Conservation (phyloP, 92 coral and sea anemone species). For the Parazoanthus swiftii region DNA sequence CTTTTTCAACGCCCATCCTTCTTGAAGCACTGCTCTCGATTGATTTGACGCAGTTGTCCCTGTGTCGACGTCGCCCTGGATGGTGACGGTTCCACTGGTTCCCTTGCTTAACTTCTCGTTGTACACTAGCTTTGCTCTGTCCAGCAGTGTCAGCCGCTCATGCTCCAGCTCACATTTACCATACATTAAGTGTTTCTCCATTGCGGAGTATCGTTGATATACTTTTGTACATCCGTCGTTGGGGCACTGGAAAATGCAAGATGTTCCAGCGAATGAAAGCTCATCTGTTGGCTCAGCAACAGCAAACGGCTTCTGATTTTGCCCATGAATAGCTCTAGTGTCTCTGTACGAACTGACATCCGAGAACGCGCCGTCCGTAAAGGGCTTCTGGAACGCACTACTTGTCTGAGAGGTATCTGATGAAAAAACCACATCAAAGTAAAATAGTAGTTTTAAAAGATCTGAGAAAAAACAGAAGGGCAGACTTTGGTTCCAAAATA, state of each 20-base stretch:
- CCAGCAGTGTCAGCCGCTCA: conserved; percentile 24
- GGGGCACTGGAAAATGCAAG: conserved; percentile 22
- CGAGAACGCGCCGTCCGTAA: conserved; percentile 21
- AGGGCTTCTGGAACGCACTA: conserved; percentile 10
- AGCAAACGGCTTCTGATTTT: too few relatives aligned
- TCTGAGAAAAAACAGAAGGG: not conserved
- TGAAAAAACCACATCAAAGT: too few relatives aligned
- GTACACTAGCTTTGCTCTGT: conserved; percentile 15
- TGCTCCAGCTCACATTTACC: not conserved
- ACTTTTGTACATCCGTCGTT: not conserved
- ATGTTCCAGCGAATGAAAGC: not conserved
- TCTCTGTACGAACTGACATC: not conserved
- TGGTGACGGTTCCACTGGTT: too few relatives aligned
- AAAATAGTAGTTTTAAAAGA: not conserved
- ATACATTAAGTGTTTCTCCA: conserved; percentile 10
- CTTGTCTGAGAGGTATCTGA: too few relatives aligned
- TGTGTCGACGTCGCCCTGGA: too few relatives aligned
- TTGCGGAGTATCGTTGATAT: conserved; percentile 32
- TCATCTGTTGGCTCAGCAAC: not conserved
- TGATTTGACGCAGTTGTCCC: conserved; percentile 9
- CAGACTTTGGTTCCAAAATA: not conserved
- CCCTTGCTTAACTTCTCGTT: too few relatives aligned
- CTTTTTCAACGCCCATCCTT: not conserved
- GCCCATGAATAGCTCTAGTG: too few relatives aligned
- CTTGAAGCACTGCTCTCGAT: not conserved